A percentile compares a stretch with the other conserved stretches of the same genome.
Evolutionary conservation across 2,113 vertebrate species (phyloP).

Genomic region (Poecilia latipinna): DNA sequence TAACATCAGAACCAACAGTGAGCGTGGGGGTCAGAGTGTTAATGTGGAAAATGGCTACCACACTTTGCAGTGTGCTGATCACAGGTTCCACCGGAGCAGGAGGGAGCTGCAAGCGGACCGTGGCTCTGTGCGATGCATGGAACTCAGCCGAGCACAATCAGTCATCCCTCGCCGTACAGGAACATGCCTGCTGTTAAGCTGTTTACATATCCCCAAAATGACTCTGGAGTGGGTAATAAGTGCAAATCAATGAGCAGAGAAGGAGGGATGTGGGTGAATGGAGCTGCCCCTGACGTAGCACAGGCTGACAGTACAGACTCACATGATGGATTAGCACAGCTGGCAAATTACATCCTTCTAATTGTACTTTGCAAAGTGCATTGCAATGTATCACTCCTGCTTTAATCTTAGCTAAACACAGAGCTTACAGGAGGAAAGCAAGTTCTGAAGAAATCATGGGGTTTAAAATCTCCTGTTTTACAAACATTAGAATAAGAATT

Average conservation of each 20-base stretch:
- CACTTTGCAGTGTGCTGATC: slow-evolving; percentile 37
- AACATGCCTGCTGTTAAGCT: slow-evolving; percentile 58
- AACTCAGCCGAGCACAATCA: slow-evolving; percentile 46
- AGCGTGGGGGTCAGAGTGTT: slow-evolving; percentile 56
- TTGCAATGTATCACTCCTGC: slow-evolving; percentile 32
- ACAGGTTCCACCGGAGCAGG: slow-evolving; percentile 6
- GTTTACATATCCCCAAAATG: slow-evolving; percentile 64
- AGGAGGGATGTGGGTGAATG: slow-evolving; percentile 43
- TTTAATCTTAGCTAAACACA: slow-evolving; percentile 39
- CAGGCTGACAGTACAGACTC: slow-evolving; percentile 56
- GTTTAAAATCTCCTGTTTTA: not conserved
- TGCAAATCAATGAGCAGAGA: slow-evolving; percentile 55
- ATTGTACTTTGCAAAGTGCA: slow-evolving; percentile 49
- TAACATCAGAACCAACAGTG: slow-evolving; percentile 50
- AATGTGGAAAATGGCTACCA: slow-evolving; percentile 63
- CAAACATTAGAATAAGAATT: not conserved
- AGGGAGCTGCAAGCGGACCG: not conserved
- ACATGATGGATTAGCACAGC: slow-evolving; percentile 67
- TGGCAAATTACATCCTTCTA: slow-evolving; percentile 61
- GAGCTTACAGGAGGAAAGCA: slow-evolving; percentile 13
- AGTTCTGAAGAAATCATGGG: not conserved
- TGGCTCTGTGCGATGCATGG: slow-evolving; percentile 17
- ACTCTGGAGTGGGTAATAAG: slow-evolving; percentile 63
- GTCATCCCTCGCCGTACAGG: slow-evolving; percentile 43
- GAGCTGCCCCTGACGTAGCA: slow-evolving; percentile 49